Base-by-base conservation (phyloP, 1,140 invertebrate genomes). In the Diabrotica undecimpunctata region DNA sequence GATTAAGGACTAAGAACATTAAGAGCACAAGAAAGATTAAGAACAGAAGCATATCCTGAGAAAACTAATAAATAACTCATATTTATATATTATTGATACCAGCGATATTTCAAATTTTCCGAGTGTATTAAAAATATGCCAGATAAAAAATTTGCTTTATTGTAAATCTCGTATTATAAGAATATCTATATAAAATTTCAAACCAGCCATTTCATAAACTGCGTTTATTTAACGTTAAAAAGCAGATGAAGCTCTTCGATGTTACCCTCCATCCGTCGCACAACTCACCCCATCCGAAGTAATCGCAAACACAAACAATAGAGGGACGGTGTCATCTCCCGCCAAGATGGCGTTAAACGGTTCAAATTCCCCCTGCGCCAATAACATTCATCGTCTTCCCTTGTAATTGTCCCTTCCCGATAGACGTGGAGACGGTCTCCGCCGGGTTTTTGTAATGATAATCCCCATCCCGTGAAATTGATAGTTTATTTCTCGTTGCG, bases 391-490 rank as follows among this genome's bases (percentile, higher is more conserved):
- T 52, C 46, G 41, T 53, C 59, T 56, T 56, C 53, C 60, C 58
- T 61, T 52, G 56, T 62, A 62, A 66, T 66, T 66, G 59, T 61
- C 61, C 61, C 13, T 13, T 39, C 52, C 51, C 14, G 51, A 46
- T 54, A 54, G 59, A 46, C 41, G 8, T n/a, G 41, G 41, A 8
- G 41, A 55, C 50, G 13, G 13, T 53, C 61, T 60, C 65, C 37
- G 52, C 65, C 63, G 66, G 57, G 46, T 58, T 55, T 64, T 70
- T 70, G 52, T 68, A 53, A 68, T 64, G 69, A 41, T 70, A 68
- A 68, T 70, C 64, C 66, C 53, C 11, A 14, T 41, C 14, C 58
- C 64, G 64, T 64, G 69, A 70, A 70, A 70, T 70, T 70, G 69
- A 70, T 70, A 68, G 69, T 70, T 68, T 68, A 68, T 68, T 62